Evolutionary conservation across 2,888 invertebrate genomes (phyloP), one percentile per base, ranked within the genome.

Genomic region (Andrena trimmerana): DNA sequence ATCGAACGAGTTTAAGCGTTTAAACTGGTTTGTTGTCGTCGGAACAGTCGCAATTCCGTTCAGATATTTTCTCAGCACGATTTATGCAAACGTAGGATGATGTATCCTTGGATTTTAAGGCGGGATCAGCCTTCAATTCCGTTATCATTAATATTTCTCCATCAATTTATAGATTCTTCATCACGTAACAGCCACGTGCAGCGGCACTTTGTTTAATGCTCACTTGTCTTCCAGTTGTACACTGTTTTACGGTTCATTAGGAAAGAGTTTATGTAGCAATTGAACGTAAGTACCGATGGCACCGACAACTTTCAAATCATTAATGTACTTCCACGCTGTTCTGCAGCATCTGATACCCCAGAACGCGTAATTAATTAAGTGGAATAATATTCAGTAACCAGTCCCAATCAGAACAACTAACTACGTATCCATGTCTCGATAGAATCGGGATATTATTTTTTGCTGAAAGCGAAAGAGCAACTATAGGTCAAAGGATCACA

Each of bases 1-100:
- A 13, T n/a, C 13, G 36, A 66, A 80, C 80, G 27, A 60, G 80
- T 80, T 71, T 79, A 31, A 60, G 42, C 42, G 16, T 24, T 10
- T 10, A 20, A 24, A 24, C 67, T 48, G 7, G 67, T 63, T 67
- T 20, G 62, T 63, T 50, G 20, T 36, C 48, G 65, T 24, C 36
- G 27, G 20, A 24, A 65, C 36, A 57, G 65, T 63, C 36, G 20
- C 31, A 24, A 42, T 42, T 8, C 66, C 60, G 27, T 71, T 79
- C 65, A 8, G 24, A 8, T 29, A 54, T 48, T 57, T 42, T 59
- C 48, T 50, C 29, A 10, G 6, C 10, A 10, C 13, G 68, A 75
- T 75, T 75, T 52, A 75, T 60, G 36, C 24, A 4, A 27, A 10
- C 10, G 10, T 10, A 13, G 42, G 42, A 16, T 1, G 16, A 4